A percentile compares a stretch with the other conserved stretches of the same genome.
phyloP scores from a whole-genome alignment of 2,888 invertebrate species.

The Himalopsyche tibetana region DNA sequence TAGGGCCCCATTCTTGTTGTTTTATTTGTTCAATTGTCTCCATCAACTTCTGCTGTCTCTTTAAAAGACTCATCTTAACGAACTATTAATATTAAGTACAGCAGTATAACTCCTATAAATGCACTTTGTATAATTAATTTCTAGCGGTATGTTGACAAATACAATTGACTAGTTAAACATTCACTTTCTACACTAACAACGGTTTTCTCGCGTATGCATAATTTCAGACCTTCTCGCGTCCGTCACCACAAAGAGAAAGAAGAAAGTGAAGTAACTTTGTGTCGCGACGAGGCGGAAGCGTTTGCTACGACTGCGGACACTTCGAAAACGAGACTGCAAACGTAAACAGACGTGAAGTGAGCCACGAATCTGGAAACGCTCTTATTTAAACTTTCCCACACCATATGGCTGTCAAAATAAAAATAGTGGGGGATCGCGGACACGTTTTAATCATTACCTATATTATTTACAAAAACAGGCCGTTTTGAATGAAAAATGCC shows the following conservation, averaged over 20 bases:
- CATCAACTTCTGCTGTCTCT: slow-evolving; percentile 73
- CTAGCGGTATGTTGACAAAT: neutral
- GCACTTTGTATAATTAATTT: neutral
- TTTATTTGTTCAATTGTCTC: slow-evolving; percentile 75
- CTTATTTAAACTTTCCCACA: slow-evolving; percentile 64
- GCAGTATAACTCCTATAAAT: neutral
- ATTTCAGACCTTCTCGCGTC: neutral
- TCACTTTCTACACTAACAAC: slow-evolving; percentile 37
- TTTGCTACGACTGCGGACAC: slow-evolving; percentile 22
- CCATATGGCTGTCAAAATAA: slow-evolving; percentile 43
- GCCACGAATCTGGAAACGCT: slow-evolving; percentile 30
- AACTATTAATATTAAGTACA: neutral
- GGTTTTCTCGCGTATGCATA: slow-evolving; percentile 32
- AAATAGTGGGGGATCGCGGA: slow-evolving; percentile 29
- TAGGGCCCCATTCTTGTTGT: slow-evolving; percentile 72
- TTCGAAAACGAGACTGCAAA: neutral
- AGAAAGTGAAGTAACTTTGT: slow-evolving; percentile 51
- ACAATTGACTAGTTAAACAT: neutral
- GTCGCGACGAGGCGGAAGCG: neutral
- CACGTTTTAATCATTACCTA: slow-evolving; percentile 8
- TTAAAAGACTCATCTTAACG: slow-evolving; percentile 73
- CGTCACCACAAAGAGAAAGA: slow-evolving; percentile 47
- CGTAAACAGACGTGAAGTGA: slow-evolving; percentile 52
- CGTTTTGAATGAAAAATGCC: slow-evolving; percentile 23
- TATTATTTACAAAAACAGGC: neutral